Conservation (phyloP, 23 tunicate genomes). For the Diplosoma virens region DNA sequence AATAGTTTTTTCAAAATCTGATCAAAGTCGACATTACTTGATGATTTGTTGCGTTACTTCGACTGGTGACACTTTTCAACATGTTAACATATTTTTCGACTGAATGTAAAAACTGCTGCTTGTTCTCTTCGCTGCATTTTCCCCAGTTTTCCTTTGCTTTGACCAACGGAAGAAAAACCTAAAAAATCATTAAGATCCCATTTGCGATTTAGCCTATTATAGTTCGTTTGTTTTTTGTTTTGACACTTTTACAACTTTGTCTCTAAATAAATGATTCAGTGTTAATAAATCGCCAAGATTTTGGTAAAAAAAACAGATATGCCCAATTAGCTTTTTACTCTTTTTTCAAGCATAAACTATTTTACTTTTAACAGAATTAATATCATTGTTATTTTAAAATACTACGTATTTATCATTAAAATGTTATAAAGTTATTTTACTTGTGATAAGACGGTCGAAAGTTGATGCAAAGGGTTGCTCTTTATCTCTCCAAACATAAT, state of each 20-base stretch:
- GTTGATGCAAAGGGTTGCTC: conserved; percentile 77
- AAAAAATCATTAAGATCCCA: not conserved
- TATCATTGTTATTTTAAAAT: too few species aligned
- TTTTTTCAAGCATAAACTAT: too few species aligned
- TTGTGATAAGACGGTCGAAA: conserved; percentile 71
- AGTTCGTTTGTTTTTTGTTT: too few species aligned
- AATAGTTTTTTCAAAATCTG: not conserved
- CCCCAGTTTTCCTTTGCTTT: conserved; percentile 83
- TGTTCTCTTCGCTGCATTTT: conserved; percentile 62
- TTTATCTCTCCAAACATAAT: conserved; percentile 82
- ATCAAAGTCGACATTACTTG: conserved; percentile 34
- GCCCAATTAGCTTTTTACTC: too few species aligned
- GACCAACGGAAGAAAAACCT: conserved; percentile 79
- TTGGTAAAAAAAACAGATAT: too few species aligned
- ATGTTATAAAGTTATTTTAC: too few species aligned
- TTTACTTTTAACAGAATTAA: too few species aligned
- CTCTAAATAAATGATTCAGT: too few species aligned
- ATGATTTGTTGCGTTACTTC: conserved; percentile 72
- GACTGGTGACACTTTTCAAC: conserved; percentile 61
- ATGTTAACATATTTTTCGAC: conserved; percentile 76
- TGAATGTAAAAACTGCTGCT: conserved; percentile 63
- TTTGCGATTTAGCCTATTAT: too few species aligned
- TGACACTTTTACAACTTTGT: too few species aligned
- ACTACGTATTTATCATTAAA: too few species aligned
- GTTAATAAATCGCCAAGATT: too few species aligned